These are phyloP conservation scores for Sesamia nonagrioides DNA, from an alignment of 1,140 invertebrate species.

Conservation along the genomic window DNA sequence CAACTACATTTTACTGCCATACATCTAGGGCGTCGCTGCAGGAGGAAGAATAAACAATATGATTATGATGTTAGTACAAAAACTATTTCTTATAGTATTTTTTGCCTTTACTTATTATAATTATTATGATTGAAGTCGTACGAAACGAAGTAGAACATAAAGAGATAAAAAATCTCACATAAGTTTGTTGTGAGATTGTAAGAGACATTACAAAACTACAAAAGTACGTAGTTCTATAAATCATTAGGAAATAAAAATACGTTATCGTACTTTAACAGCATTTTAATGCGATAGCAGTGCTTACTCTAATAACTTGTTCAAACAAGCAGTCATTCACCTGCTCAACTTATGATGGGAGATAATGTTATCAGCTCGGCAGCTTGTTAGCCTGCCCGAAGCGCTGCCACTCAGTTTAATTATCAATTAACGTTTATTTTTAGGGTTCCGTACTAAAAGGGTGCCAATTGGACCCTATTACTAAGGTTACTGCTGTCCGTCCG, in stretches of 20 bases:
- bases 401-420: constrained; percentile 18
- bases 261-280: constrained; percentile 55
- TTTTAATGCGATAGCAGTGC: constrained; percentile 68
- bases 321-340: constrained; percentile 70
- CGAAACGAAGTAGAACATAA: not conserved
- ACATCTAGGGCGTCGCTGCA: no score
- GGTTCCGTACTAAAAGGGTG: no score
- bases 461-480: no score
- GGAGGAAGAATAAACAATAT: no score
- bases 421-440: constrained; percentile 30
- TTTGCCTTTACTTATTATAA: no score
- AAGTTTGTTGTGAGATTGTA: no score
- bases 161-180: constrained; percentile 1
- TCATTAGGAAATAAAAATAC: constrained; percentile 2
- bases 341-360: constrained; percentile 70
- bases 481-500: no score
- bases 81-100: no score
- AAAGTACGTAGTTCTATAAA: constrained; percentile 4
- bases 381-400: constrained; percentile 33
- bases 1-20: no score
- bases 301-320: constrained; percentile 55
- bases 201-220: not conserved
- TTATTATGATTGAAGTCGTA: not conserved
- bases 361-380: constrained; percentile 64
- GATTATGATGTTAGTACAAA: no score